Evolutionary conservation across 2,113 vertebrate species (phyloP).

Genomic region (Carassius auratus): DNA sequence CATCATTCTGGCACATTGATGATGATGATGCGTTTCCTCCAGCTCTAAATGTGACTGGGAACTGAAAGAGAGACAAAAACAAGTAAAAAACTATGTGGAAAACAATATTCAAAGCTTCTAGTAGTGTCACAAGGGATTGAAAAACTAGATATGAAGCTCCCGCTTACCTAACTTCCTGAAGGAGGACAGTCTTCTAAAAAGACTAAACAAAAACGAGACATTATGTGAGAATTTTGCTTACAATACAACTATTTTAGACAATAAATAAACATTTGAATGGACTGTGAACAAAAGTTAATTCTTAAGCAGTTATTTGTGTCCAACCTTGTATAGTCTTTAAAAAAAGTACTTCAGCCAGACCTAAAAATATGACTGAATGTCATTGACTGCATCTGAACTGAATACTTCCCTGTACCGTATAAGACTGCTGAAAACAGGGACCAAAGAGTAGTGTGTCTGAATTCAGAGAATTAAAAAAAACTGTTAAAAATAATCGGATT

Average conservation of each 20-base stretch:
- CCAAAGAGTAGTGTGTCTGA: too few species aligned
- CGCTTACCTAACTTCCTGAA: conserved; percentile 28
- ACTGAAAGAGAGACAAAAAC: background rate
- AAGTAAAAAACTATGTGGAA: background rate
- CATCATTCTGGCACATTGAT: background rate
- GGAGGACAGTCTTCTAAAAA: conserved; percentile 46
- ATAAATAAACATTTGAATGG: background rate
- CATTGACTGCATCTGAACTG: background rate
- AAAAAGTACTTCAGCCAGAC: background rate
- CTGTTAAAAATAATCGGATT: too few species aligned
- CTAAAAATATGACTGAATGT: background rate
- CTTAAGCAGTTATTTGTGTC: background rate
- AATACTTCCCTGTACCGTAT: too few species aligned
- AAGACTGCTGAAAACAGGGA: too few species aligned
- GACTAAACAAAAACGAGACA: too few species aligned
- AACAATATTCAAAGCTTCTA: background rate
- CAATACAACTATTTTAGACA: background rate
- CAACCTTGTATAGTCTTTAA: background rate
- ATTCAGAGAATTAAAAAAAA: too few species aligned
- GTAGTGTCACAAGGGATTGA: background rate
- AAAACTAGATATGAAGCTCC: background rate
- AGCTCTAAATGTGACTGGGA: background rate
- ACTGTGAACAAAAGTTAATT: background rate
- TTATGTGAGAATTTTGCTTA: background rate
- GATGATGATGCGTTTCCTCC: background rate